Evolutionary conservation across 2,797 vertebrate genomes (phyloP).

Genomic region (Protonibea diacanthus): DNA sequence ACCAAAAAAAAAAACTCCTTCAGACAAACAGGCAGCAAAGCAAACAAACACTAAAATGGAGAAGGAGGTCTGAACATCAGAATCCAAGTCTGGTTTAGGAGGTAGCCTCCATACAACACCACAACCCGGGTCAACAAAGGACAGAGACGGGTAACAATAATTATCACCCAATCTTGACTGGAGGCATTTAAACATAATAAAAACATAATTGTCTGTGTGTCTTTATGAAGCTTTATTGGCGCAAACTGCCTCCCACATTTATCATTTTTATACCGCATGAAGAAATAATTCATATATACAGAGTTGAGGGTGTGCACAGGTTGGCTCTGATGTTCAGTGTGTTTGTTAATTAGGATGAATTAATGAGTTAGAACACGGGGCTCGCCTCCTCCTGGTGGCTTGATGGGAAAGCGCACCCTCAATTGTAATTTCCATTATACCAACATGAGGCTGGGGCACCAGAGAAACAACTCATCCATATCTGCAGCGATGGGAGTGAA

Average conservation of each 20-base stretch:
- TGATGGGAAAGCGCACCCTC: conserved; percentile 51
- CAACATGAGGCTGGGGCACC: not conserved
- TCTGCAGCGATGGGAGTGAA: no score
- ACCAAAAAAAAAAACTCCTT: no score
- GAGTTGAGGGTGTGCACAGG: not conserved
- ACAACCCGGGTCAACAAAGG: not conserved
- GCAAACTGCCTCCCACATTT: not conserved
- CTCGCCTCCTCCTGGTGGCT: conserved; percentile 75
- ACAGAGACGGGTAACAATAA: no score
- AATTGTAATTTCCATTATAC: not conserved
- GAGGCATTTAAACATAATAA: not conserved
- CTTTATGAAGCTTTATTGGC: no score
- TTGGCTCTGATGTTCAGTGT: not conserved
- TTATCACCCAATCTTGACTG: not conserved
- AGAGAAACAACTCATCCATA: not conserved
- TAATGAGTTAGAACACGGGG: conserved; percentile 21
- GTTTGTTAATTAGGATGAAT: conserved; percentile 19
- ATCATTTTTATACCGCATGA: no score
- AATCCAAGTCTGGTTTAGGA: not conserved
- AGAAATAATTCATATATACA: no score
- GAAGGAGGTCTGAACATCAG: not conserved
- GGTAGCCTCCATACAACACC: no score
- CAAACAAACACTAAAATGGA: no score
- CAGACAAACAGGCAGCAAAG: not conserved
- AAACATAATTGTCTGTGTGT: not conserved